Evolutionary conservation across 2,797 vertebrate genomes (phyloP), one percentile per base, ranked within the genome.

Genomic region (Setipinna tenuifilis): DNA sequence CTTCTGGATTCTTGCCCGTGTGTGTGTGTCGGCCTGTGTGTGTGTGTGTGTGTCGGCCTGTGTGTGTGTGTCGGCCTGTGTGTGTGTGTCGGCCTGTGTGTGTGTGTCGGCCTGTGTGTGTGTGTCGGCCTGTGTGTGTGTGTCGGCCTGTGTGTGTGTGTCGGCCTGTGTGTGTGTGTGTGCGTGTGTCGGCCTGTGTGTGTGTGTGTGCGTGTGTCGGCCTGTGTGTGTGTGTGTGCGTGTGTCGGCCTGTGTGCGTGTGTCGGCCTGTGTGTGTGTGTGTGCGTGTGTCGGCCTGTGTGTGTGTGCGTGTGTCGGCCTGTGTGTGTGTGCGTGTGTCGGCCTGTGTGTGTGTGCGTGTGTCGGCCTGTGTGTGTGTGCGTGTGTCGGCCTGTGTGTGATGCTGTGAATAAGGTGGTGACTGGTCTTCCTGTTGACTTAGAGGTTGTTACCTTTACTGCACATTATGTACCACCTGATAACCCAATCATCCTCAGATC

Each of bases 1-100:
- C 35, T 41, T 41, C 35, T 41, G 35, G 35, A 5, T 41, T 41
- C 35, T 41, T 5, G 5, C 2, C 35, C 5, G 35, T 41, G 2
- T 41, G 35, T 41, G 35, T 59, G 58, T 21, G 17, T 21, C 6
- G 21, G 19, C 3, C 58, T 57, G 54, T 6, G 6, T n/a, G 58
- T n/a, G 17, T 59, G 2, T 3, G 75, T 2, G 84, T 90, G 83
- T 62, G 21, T 84, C 2, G 21, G 58, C 4, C 17, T 59, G 61
- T 65, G 23, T 12, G 61, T 65, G 61, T 65, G 61, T 12, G 23
- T 65, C 6, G n/a, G 21, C 19, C 7, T 65, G 23, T 28, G 61
- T 65, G 23, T 65, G 59, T 59, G 58, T 59, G 58, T 59, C 0
- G 1, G 19, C 5, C 0, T 59, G 58, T 62, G 58, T 16, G 19